phyloP scores from a whole-genome alignment of 2,113 vertebrate species.

The Trogon surrucura region DNA sequence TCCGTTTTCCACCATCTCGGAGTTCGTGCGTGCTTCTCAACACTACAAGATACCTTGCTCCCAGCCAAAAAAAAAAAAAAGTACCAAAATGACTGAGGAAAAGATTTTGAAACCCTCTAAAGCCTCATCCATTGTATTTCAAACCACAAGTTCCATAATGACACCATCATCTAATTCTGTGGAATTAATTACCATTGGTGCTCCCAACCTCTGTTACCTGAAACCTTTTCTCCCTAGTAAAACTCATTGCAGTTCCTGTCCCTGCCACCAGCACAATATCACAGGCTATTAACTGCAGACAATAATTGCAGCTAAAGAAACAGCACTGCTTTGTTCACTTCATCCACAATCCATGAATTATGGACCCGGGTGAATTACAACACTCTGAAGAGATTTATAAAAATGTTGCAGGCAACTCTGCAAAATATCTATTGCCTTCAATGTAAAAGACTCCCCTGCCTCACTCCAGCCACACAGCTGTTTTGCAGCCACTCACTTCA shows the following conservation, averaged over 20 bases:
- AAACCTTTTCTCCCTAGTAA: background rate
- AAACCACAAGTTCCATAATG: background rate
- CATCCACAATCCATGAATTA: background rate
- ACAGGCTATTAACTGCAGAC: background rate
- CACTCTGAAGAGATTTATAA: background rate
- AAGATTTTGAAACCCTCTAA: background rate
- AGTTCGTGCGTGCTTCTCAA: no score
- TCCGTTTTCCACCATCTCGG: no score
- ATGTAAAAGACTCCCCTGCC: background rate
- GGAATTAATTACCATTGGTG: background rate
- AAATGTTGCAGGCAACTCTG: background rate
- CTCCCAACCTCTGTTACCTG: background rate
- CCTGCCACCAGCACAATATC: background rate
- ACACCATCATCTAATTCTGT: background rate
- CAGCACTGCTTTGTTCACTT: background rate
- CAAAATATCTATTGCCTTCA: background rate
- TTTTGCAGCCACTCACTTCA: background rate
- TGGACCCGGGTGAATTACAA: background rate
- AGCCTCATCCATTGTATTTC: background rate
- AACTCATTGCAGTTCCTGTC: background rate
- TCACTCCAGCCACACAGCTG: background rate
- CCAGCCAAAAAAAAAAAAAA: background rate
- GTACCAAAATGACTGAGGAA: background rate
- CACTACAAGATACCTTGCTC: background rate
- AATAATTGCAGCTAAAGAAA: background rate